Conservation (phyloP, 2,888 invertebrate genomes). For the Drosophila incognita region DNA sequence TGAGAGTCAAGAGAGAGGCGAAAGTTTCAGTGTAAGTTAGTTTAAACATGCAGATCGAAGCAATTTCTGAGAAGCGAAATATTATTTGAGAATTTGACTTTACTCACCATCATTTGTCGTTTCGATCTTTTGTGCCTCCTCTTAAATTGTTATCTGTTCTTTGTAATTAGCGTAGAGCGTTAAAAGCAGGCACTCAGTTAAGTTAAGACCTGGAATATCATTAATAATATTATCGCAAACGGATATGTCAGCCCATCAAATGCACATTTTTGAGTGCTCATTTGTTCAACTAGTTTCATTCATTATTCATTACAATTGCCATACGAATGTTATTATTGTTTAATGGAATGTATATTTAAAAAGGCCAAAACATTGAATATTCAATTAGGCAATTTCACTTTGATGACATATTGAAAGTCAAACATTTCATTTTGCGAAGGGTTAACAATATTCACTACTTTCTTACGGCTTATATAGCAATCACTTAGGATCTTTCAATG, state of each 20-base stretch:
- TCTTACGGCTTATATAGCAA: neutral
- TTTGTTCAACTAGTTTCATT: neutral
- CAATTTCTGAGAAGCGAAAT: conserved; percentile 59
- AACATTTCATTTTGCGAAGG: neutral
- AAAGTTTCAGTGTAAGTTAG: conserved; percentile 11
- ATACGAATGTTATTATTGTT: neutral
- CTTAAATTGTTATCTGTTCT: neutral
- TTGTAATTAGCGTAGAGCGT: neutral
- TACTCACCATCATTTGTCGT: neutral
- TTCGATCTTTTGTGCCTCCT: neutral
- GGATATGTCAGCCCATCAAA: neutral
- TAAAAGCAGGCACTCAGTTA: neutral
- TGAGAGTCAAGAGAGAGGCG: conserved; percentile 5
- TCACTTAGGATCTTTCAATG: neutral
- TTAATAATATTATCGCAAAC: neutral
- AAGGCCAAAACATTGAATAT: neutral
- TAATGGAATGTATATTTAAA: neutral
- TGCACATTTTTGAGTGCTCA: neutral
- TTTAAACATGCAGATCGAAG: conserved; percentile 28
- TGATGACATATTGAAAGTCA: neutral
- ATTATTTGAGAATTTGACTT: neutral
- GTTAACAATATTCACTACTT: neutral
- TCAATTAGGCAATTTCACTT: neutral
- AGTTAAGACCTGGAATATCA: neutral
- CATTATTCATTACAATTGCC: neutral